Evolutionary conservation across 1,140 invertebrate genomes (phyloP).

Genomic region (Caenorhabditis briggsae): DNA sequence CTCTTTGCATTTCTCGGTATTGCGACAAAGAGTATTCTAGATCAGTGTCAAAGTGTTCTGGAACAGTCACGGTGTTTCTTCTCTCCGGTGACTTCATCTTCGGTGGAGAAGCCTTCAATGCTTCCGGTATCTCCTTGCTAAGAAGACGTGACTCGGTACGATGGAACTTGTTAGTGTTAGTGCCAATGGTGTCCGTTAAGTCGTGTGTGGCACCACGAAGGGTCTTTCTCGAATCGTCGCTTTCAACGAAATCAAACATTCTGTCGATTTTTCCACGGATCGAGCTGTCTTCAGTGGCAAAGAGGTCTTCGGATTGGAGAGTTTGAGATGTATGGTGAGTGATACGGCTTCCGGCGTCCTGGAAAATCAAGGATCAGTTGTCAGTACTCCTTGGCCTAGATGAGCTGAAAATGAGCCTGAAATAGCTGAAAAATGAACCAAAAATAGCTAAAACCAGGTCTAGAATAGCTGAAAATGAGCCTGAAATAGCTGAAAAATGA

Average conservation of each 20-base stretch:
- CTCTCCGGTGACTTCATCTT: constrained; percentile 12
- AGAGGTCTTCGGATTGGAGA: constrained; percentile 3
- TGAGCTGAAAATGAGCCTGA: no score
- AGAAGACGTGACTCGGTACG: no score
- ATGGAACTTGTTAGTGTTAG: not conserved
- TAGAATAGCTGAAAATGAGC: no score
- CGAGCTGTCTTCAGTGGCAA: not conserved
- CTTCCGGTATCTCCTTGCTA: not conserved
- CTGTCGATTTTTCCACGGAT: constrained; percentile 38
- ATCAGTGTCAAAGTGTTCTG: constrained; percentile 17
- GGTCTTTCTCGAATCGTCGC: constrained; percentile 1
- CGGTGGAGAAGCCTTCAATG: not conserved
- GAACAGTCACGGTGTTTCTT: not conserved
- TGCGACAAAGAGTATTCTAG: not conserved
- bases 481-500: no score
- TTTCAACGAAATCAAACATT: constrained; percentile 31
- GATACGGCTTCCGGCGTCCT: not conserved
- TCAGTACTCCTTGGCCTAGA: no score
- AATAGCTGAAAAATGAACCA: no score
- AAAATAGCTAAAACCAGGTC: no score
- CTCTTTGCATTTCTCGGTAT: constrained; percentile 26
- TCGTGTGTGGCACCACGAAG: not conserved
- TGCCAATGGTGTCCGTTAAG: not conserved
- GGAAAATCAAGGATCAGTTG: not conserved
- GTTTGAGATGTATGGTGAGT: constrained; percentile 7